A percentile compares a stretch with the other conserved stretches of the same genome.
Conservation (phyloP, 2,113 vertebrate species). For the Lathamus discolor region DNA sequence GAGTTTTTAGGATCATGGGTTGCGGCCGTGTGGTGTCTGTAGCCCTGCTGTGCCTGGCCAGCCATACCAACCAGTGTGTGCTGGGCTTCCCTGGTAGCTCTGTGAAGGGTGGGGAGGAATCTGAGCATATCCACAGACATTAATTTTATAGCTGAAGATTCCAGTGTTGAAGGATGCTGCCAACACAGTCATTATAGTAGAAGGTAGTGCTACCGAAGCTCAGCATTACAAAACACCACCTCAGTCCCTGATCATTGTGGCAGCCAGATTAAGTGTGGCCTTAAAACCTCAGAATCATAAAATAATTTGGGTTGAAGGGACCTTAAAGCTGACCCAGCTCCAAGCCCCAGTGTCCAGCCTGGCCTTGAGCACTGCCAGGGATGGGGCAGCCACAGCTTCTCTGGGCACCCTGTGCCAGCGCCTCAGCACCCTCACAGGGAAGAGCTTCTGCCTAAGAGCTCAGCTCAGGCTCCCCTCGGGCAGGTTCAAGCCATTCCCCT, state of each 20-base stretch:
- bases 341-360: too few relatives aligned
- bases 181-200: fast-evolving
- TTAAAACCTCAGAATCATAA: background rate
- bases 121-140: background rate
- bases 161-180: background rate
- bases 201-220: background rate
- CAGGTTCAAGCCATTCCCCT: too few relatives aligned
- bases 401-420: too few relatives aligned
- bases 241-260: fast-evolving
- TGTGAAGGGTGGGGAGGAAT: background rate
- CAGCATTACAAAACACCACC: fast-evolving
- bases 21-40: background rate
- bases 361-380: too few relatives aligned
- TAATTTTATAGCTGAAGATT: background rate
- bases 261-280: background rate
- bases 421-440: too few relatives aligned
- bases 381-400: too few relatives aligned
- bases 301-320: background rate
- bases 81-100: background rate
- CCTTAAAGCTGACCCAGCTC: background rate
- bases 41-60: background rate
- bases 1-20: background rate
- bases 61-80: fast-evolving
- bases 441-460: too few relatives aligned
- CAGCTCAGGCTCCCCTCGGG: too few relatives aligned